Percentiles rank a stretch among this genome's conserved stretches.
Evolutionary conservation across 1,140 invertebrate species (phyloP).

Genomic region (Hestina assimilis): DNA sequence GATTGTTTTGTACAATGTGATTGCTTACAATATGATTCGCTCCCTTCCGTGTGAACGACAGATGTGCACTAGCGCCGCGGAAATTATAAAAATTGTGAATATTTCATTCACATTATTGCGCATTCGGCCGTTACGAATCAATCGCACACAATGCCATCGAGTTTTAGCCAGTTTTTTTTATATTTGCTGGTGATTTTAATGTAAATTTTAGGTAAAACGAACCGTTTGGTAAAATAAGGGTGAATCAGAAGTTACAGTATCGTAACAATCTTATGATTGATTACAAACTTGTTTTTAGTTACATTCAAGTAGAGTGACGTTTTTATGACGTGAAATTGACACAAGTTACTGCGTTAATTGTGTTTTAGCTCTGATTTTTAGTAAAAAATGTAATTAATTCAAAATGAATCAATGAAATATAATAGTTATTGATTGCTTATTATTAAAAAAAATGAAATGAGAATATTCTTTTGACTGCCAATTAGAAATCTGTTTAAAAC

Average conservation of each 20-base stretch:
- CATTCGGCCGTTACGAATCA: slow-evolving; percentile 76
- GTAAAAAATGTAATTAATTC: slow-evolving; percentile 2
- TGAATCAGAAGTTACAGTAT: slow-evolving; percentile 52
- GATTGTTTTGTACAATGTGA: slow-evolving; percentile 38
- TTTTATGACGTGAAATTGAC: slow-evolving; percentile 11
- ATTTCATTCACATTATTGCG: slow-evolving; percentile 74
- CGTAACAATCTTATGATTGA: slow-evolving; percentile 76
- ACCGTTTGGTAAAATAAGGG: slow-evolving; percentile 59
- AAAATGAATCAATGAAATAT: not conserved
- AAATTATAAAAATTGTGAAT: slow-evolving; percentile 77
- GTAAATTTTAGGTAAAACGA: slow-evolving; percentile 72
- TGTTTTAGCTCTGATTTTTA: slow-evolving; percentile 11
- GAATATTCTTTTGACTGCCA: too few species aligned
- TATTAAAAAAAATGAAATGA: not conserved
- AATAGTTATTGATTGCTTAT: slow-evolving; percentile 15
- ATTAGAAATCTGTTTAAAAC: too few species aligned
- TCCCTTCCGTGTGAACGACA: slow-evolving; percentile 72
- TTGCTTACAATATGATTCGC: slow-evolving; percentile 52
- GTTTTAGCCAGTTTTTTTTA: slow-evolving; percentile 69
- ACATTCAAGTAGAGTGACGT: slow-evolving; percentile 45
- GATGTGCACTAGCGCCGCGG: slow-evolving; percentile 61
- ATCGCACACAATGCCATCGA: slow-evolving; percentile 68
- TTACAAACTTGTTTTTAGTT: slow-evolving; percentile 70
- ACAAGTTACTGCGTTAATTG: slow-evolving; percentile 6
- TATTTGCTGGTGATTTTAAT: slow-evolving; percentile 74